A percentile compares a stretch with the other conserved stretches of the same genome.
These are phyloP conservation scores for Gorsachius magnificus DNA, from an alignment of 2,797 vertebrate species.

Conservation along the genomic window DNA sequence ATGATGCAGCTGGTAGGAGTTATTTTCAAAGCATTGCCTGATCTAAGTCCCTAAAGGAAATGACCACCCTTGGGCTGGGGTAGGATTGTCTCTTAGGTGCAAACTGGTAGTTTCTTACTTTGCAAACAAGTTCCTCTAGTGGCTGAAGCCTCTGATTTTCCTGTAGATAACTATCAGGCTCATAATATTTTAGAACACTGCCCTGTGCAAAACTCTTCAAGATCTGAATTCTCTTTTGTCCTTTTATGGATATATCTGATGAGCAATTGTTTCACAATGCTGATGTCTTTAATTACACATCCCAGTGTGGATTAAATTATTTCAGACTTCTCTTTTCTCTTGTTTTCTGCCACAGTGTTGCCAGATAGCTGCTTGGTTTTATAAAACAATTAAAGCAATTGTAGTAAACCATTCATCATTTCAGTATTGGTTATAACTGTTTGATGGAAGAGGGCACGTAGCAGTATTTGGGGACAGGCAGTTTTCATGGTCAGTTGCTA, in stretches of 20 bases:
- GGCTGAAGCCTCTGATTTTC: background rate
- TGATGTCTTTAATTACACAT: background rate
- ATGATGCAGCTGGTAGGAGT: background rate
- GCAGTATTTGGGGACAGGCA: background rate
- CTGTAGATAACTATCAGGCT: background rate
- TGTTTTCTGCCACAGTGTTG: background rate
- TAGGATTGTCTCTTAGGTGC: background rate
- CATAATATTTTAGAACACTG: background rate
- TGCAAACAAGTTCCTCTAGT: background rate
- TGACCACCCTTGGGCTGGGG: background rate
- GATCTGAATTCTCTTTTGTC: background rate
- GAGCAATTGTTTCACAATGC: background rate
- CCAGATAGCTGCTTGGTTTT: background rate
- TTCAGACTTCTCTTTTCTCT: background rate
- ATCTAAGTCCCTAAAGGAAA: background rate
- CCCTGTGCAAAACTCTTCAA: background rate
- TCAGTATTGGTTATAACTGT: background rate
- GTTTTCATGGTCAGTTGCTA: slow-evolving; percentile 1
- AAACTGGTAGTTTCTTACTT: background rate
- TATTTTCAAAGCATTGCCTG: background rate
- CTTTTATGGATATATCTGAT: background rate
- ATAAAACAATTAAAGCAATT: background rate
- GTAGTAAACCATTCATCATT: background rate
- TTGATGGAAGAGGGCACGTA: background rate
- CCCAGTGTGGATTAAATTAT: background rate